Evolutionary conservation across 1,140 invertebrate genomes (phyloP).

Genomic region (Ooceraea biroi): DNA sequence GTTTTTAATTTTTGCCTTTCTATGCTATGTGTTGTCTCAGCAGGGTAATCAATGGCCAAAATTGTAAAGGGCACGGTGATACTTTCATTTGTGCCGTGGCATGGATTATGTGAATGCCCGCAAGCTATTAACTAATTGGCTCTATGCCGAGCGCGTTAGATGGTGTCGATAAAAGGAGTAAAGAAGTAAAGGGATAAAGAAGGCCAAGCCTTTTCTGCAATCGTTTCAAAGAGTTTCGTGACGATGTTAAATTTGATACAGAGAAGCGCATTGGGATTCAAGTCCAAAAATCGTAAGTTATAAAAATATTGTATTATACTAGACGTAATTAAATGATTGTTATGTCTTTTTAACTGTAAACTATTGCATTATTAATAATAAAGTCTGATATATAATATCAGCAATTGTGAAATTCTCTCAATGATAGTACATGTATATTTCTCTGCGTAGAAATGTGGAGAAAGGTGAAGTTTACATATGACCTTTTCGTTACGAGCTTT

Average conservation of each 20-base stretch:
- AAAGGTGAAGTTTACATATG: not conserved
- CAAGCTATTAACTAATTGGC: conserved; percentile 56
- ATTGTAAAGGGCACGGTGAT: not conserved
- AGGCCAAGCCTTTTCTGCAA: conserved; percentile 27
- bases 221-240: conserved; percentile 38
- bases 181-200: conserved; percentile 18
- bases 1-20: not conserved
- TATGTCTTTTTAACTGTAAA: not conserved
- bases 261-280: conserved; percentile 6
- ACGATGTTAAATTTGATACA: conserved; percentile 45
- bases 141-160: conserved; percentile 36
- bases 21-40: not conserved
- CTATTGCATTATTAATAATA: conserved; percentile 32
- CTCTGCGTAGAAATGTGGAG: not conserved
- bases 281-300: not conserved
- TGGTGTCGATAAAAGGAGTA: conserved; percentile 41
- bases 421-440: not conserved
- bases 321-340: not conserved
- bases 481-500: conserved; percentile 49
- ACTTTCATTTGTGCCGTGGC: conserved; percentile 45
- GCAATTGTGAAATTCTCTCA: not conserved
- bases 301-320: not conserved
- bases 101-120: conserved; percentile 46
- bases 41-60: conserved; percentile 19
- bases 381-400: conserved; percentile 5